A percentile compares a stretch with the other conserved stretches of the same genome.
Conservation (phyloP, 2,797 vertebrate species). For the Myiotriccus ornatus region DNA sequence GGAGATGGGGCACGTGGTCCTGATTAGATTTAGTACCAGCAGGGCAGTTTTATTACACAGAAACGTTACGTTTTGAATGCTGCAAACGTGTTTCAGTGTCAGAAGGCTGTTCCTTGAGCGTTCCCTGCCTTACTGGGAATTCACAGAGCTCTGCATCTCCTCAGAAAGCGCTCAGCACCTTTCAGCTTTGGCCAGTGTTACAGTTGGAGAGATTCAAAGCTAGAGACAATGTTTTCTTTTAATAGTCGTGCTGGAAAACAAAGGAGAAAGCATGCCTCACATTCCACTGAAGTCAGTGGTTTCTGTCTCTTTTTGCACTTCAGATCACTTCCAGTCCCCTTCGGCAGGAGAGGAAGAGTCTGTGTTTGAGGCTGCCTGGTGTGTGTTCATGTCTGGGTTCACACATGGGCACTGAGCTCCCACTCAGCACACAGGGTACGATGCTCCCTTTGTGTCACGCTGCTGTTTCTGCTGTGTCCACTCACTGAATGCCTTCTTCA, state of each 20-base stretch:
- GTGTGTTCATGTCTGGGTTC: not conserved
- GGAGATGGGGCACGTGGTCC: constrained; percentile 64
- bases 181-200: not conserved
- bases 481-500: not conserved
- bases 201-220: not conserved
- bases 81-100: not conserved
- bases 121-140: not conserved
- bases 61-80: not conserved
- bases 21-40: constrained; percentile 70
- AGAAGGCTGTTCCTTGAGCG: not conserved
- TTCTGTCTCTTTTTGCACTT: constrained; percentile 51
- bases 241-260: constrained; percentile 42
- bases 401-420: not conserved
- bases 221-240: constrained; percentile 22
- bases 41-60: constrained; percentile 56
- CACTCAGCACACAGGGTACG: not conserved
- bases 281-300: constrained; percentile 64
- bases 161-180: constrained; percentile 15
- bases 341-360: not conserved
- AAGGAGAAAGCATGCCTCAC: constrained; percentile 33
- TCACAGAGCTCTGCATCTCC: not conserved
- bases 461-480: not conserved
- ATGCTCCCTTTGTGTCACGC: not conserved
- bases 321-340: constrained; percentile 26
- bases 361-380: not conserved